phyloP scores from a whole-genome alignment of 2,888 invertebrate species.

The Nymphalis urticae region DNA sequence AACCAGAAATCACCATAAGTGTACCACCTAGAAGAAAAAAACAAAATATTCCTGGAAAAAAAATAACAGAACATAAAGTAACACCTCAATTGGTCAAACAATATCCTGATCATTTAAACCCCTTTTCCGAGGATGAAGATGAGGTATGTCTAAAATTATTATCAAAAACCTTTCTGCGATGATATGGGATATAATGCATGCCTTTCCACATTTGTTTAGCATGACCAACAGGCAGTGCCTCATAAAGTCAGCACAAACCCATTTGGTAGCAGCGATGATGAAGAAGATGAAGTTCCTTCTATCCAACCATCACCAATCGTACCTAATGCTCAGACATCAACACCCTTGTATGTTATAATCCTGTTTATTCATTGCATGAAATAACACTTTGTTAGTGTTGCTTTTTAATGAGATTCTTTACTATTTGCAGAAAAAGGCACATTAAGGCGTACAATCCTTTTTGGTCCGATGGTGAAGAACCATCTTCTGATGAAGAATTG shows the following conservation, averaged over 20 bases:
- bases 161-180: background rate
- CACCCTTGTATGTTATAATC: constrained; percentile 57
- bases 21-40: constrained; percentile 76
- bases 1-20: constrained; percentile 60
- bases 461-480: constrained; percentile 87
- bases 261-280: constrained; percentile 83
- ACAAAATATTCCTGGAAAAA: constrained; percentile 48
- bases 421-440: constrained; percentile 65
- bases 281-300: constrained; percentile 78
- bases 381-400: background rate
- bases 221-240: constrained; percentile 44
- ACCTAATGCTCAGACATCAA: constrained; percentile 47
- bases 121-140: constrained; percentile 87
- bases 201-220: constrained; percentile 36
- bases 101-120: constrained; percentile 92
- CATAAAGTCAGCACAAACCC: constrained; percentile 83
- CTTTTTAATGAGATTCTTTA: constrained; percentile 17
- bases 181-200: constrained; percentile 33
- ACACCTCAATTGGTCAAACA: constrained; percentile 42
- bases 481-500: constrained; percentile 77
- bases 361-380: constrained; percentile 5
- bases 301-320: constrained; percentile 54
- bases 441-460: constrained; percentile 87
- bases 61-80: constrained; percentile 32
- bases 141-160: constrained; percentile 48